These are phyloP conservation scores for Ailuropoda melanoleuca DNA, from an alignment of 2,113 vertebrate species.

Conservation along the genomic window DNA sequence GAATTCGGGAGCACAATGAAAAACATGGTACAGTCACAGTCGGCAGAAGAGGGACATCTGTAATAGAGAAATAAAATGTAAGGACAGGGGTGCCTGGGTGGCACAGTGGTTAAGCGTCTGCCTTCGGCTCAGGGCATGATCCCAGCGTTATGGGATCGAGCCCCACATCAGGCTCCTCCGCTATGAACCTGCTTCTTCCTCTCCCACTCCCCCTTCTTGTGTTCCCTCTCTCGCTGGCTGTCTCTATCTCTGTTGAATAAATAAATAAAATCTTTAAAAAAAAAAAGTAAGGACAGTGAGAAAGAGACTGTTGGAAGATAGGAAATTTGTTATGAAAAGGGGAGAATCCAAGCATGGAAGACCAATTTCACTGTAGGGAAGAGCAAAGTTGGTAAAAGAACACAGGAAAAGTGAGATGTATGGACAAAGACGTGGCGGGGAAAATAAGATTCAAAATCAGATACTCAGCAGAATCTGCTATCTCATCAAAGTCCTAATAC, in stretches of 20 bases:
- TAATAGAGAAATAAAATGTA: not conserved
- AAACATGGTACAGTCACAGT: not conserved
- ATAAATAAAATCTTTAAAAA: too few relatives aligned
- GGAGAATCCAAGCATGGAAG: not conserved
- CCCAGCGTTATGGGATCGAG: too few relatives aligned
- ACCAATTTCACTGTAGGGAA: not conserved
- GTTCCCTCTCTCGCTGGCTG: too few relatives aligned
- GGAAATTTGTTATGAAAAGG: not conserved
- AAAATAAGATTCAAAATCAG: not conserved
- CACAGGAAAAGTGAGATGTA: not conserved
- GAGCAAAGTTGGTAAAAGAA: not conserved
- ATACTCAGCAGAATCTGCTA: not conserved
- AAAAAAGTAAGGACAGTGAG: not conserved
- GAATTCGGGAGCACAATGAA: not conserved
- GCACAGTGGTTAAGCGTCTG: too few relatives aligned
- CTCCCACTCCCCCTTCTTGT: too few relatives aligned
- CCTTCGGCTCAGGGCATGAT: too few relatives aligned
- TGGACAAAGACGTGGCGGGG: not conserved
- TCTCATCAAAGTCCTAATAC: not conserved
- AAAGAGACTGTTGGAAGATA: not conserved
- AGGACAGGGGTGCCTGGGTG: too few relatives aligned
- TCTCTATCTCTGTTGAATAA: too few relatives aligned
- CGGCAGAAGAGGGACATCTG: not conserved
- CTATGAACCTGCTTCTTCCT: too few relatives aligned
- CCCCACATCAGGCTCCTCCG: too few relatives aligned